Base-by-base conservation (phyloP, 2,888 invertebrate genomes). In the Pterostichus madidus region DNA sequence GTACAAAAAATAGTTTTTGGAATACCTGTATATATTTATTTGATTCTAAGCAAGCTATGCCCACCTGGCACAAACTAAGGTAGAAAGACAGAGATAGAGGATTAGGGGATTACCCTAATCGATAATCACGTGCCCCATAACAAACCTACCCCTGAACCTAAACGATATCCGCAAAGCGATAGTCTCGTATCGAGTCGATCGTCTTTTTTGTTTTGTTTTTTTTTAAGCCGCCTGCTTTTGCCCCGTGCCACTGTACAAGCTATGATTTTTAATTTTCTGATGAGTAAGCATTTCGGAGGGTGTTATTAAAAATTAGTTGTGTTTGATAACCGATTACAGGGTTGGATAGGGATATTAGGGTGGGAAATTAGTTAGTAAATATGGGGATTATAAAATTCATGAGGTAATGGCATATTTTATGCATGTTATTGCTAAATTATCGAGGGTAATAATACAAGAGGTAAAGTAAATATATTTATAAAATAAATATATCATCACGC, bases 241-340 rank as follows among this genome's bases (percentile, higher is more conserved):
- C 44, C 68, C 2, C 39, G 39, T 68, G 68, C 44, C 8, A n/a
- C n/a, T n/a, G n/a, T n/a, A n/a, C n/a, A n/a, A n/a, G n/a, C 56
- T 56, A 71, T 71, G 68, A 71, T 71, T 71, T 71, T 11, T 17
- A n/a, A 46, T 71, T 71, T 44, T 80, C 68, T 13, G 68, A 80
- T 80, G 80, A 80, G 46, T 24, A 52, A 52, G 68, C 80, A 49
- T 11, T 52, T 68, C 17, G 15, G 13, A 46, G 32, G 68, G 68
- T 39, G 17, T 80, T 80, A 80, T 80, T 80, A 80, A 73, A 80
- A 80, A 80, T 80, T 80, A 80, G 56, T 52, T 53, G 80, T 73
- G 71, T 80, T 80, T 80, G 80, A 10, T 71, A 71, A 71, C 68
- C 68, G 68, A 71, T 71, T 71, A 71, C 8, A 39, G 8, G 44